A percentile compares a stretch with the other conserved stretches of the same genome.
phyloP scores from a whole-genome alignment of 53 echinoderm and acorn worm species.

The Astropecten irregularis region DNA sequence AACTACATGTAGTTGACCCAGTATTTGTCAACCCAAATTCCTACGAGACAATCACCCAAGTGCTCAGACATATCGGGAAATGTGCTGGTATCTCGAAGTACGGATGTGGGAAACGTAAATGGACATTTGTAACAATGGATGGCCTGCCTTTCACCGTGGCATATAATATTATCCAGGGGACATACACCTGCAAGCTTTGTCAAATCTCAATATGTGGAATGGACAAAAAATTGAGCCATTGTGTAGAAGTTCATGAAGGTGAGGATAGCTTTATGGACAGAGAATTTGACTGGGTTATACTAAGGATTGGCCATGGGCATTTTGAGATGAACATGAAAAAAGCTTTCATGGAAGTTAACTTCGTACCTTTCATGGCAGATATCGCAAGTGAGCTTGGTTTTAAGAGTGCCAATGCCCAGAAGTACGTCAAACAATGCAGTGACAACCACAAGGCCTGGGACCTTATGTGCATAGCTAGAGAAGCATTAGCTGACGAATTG shows the following conservation, averaged over 20 bases:
- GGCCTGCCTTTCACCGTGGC: constrained; percentile 62
- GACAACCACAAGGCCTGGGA: constrained; percentile 79
- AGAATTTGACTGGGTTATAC: constrained; percentile 71
- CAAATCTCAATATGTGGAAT: constrained; percentile 17
- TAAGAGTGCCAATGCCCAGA: constrained; percentile 46
- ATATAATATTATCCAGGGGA: constrained; percentile 46
- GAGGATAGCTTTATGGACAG: constrained; percentile 41
- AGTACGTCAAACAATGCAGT: constrained; percentile 55
- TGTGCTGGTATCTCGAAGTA: constrained; percentile 49
- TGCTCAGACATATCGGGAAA: constrained; percentile 54
- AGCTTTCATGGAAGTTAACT: constrained; percentile 67
- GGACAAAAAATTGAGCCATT: constrained; percentile 11
- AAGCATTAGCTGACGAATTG: constrained; percentile 57
- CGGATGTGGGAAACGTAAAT: constrained; percentile 42
- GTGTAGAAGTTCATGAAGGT: constrained; percentile 11
- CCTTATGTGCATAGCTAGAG: constrained; percentile 38
- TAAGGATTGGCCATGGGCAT: constrained; percentile 68
- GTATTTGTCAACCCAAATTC: constrained; percentile 73
- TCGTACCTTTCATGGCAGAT: constrained; percentile 64
- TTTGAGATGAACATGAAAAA: constrained; percentile 75
- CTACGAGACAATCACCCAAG: constrained; percentile 44
- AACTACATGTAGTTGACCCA: constrained; percentile 55
- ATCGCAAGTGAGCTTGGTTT: constrained; percentile 61
- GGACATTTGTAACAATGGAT: constrained; percentile 68
- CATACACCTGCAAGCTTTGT: constrained; percentile 45